These are phyloP conservation scores for Encarsia formosa DNA, from an alignment of 2,888 invertebrate genomes.

Conservation along the genomic window DNA sequence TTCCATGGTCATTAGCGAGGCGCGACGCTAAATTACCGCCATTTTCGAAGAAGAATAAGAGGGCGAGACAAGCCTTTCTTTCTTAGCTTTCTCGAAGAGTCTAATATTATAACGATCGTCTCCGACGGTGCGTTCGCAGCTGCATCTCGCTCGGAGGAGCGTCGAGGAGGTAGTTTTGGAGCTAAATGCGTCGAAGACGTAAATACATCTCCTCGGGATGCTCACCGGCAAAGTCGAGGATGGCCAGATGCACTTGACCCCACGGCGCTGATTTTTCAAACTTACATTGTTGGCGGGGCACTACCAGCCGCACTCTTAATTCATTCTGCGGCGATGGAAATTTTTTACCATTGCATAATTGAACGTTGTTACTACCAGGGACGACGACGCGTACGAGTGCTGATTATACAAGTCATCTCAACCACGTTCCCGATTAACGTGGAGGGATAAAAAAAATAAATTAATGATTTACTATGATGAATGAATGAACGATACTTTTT, in stretches of 20 bases:
- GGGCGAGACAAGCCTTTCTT: neutral
- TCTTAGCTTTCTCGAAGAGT: neutral
- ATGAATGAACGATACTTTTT: too few species aligned
- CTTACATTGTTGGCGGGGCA: too few species aligned
- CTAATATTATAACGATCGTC: conserved; percentile 27
- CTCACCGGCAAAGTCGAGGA: neutral
- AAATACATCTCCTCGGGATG: conserved; percentile 16
- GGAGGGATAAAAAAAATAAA: too few species aligned
- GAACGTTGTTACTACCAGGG: too few species aligned
- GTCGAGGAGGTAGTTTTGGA: neutral
- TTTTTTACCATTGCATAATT: too few species aligned
- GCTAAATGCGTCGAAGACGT: conserved; percentile 22
- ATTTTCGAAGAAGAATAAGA: conserved; percentile 19
- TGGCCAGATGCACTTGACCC: neutral
- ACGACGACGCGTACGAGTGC: too few species aligned
- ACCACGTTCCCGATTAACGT: too few species aligned
- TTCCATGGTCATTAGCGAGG: conserved; percentile 14
- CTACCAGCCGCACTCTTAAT: too few species aligned
- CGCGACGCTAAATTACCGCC: conserved; percentile 20
- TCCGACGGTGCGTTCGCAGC: conserved; percentile 14
- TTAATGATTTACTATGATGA: too few species aligned
- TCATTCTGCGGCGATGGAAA: too few species aligned
- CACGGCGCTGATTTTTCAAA: too few species aligned
- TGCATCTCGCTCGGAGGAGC: conserved; percentile 13
- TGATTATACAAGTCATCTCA: too few species aligned